Evolutionary conservation across 2,888 invertebrate species (phyloP).

Genomic region (Philonicus albiceps): DNA sequence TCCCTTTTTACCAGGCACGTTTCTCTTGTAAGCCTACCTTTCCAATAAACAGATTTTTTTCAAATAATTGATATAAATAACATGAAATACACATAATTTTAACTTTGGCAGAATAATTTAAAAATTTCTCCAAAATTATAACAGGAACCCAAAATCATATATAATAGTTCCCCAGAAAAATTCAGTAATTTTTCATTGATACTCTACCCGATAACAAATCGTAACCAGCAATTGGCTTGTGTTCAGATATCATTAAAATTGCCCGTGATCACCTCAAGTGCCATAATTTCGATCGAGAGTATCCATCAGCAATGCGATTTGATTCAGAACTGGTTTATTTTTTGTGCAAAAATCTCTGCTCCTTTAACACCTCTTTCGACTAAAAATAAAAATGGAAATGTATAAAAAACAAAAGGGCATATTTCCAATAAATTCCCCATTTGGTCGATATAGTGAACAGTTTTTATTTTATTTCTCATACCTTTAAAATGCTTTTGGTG

Average conservation of each 20-base stretch:
- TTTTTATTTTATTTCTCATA: background rate
- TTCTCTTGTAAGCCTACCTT: too few species aligned
- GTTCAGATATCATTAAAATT: background rate
- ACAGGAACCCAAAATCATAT: background rate
- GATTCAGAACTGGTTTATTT: slow-evolving; percentile 8
- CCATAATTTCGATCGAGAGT: background rate
- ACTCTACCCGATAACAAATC: background rate
- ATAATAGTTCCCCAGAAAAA: background rate
- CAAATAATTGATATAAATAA: too few species aligned
- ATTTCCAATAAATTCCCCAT: background rate
- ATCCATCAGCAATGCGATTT: background rate
- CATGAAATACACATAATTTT: too few species aligned
- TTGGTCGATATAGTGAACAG: background rate
- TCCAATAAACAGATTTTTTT: too few species aligned
- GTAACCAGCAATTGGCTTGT: background rate
- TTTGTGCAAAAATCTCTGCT: background rate
- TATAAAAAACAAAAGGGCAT: background rate
- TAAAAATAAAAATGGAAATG: background rate
- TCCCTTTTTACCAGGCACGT: too few species aligned
- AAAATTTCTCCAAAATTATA: background rate
- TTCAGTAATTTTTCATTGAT: background rate
- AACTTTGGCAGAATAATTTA: background rate
- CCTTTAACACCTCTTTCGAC: background rate
- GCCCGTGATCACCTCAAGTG: background rate
- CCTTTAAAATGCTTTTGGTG: background rate